These are phyloP conservation scores for Sclerodermus sp. DNA, from an alignment of 2,888 invertebrate species.

Conservation along the genomic window DNA sequence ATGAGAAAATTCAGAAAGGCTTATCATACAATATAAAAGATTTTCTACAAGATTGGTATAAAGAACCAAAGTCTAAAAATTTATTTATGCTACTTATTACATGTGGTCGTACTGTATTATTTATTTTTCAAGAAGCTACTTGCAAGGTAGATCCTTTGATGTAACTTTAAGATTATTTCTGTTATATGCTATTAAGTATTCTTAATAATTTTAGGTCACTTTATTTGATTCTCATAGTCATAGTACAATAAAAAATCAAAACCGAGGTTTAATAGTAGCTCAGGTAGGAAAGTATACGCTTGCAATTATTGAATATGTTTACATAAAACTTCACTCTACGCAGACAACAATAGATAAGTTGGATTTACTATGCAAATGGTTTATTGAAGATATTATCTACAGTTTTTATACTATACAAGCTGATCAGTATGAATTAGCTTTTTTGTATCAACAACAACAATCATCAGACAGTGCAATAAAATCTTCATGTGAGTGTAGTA, in stretches of 20 bases:
- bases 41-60: constrained; percentile 58
- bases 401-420: constrained; percentile 56
- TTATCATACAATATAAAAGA: constrained; percentile 56
- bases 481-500: constrained; percentile 19
- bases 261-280: constrained; percentile 60
- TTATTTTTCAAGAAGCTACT: constrained; percentile 58
- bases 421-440: constrained; percentile 60
- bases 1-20: constrained; percentile 54
- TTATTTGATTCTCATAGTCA: constrained; percentile 61
- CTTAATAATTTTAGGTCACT: constrained; percentile 55
- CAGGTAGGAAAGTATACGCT: constrained; percentile 45
- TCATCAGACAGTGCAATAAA: constrained; percentile 25
- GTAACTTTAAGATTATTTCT: neutral
- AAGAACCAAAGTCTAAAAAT: constrained; percentile 48
- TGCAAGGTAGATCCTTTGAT: constrained; percentile 40
- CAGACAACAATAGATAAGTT: constrained; percentile 44
- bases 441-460: constrained; percentile 48
- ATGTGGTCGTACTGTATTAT: constrained; percentile 60
- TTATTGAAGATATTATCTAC: constrained; percentile 50
- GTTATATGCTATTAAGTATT: neutral
- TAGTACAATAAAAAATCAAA: constrained; percentile 40
- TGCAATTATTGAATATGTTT: no score
- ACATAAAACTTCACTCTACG: neutral
- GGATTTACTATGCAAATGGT: constrained; percentile 59
- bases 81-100: constrained; percentile 61